Evolutionary conservation across 30 jellyfish, hydroid and myxozoan genomes (phyloP).

Genomic region (Catostylus mosaicus): DNA sequence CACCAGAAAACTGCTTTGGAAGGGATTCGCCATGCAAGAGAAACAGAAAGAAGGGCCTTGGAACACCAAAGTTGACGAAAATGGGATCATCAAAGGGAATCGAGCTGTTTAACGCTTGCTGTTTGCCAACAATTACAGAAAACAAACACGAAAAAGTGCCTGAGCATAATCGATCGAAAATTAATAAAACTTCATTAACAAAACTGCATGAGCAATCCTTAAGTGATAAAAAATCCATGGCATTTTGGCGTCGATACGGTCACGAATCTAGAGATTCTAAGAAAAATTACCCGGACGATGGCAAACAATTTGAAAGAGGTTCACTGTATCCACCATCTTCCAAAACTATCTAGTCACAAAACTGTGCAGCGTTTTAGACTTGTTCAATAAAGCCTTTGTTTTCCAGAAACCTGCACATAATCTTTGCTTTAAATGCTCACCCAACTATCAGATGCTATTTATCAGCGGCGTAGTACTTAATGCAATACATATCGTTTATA

Average conservation of each 20-base stretch:
- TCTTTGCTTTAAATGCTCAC: no score
- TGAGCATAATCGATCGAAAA: neutral
- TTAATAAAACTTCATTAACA: neutral
- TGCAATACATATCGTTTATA: no score
- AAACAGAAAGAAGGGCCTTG: neutral
- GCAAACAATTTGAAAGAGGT: neutral
- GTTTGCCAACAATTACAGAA: conserved; percentile 11
- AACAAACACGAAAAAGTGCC: neutral
- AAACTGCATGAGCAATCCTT: conserved; percentile 3
- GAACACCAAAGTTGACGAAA: neutral
- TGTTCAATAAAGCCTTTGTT: neutral
- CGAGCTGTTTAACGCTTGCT: neutral
- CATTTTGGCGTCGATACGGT: conserved; percentile 11
- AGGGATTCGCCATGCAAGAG: neutral
- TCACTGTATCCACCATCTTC: neutral
- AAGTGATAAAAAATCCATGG: conserved; percentile 6
- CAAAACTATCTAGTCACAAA: neutral
- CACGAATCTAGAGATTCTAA: neutral
- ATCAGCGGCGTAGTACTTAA: no score
- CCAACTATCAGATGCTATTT: no score
- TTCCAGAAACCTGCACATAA: no score
- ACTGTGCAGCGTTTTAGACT: neutral
- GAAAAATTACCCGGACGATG: neutral
- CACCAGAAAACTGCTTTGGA: neutral
- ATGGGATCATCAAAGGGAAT: neutral